Percentiles rank a stretch among this genome's conserved stretches.
phyloP scores from a whole-genome alignment of 2,888 invertebrate species.

The Chrysolina americana region DNA sequence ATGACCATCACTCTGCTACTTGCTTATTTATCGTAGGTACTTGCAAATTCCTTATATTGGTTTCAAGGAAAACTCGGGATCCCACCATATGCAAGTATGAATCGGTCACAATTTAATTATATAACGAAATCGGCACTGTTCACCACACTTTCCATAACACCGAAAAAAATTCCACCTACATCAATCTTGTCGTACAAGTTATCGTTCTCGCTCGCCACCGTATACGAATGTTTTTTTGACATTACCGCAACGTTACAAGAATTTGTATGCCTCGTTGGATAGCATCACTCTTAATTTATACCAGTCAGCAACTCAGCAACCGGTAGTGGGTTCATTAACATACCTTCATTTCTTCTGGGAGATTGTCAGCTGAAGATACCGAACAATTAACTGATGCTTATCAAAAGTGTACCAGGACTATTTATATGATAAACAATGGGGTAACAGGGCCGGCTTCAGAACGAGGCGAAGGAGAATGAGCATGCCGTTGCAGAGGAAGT shows the following conservation, averaged over 20 bases:
- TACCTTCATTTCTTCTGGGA: constrained; percentile 42
- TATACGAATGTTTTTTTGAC: constrained; percentile 25
- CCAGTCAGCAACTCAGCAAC: constrained; percentile 15
- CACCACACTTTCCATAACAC: neutral
- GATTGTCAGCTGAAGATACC: constrained; percentile 31
- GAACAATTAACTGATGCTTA: constrained; percentile 42
- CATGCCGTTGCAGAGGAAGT: neutral
- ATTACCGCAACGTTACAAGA: constrained; percentile 44
- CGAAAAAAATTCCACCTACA: constrained; percentile 55
- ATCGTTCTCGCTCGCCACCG: constrained; percentile 46
- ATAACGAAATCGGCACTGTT: neutral
- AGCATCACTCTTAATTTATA: constrained; percentile 48
- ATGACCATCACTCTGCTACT: no score
- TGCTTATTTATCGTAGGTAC: no score
- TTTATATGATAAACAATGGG: constrained; percentile 36
- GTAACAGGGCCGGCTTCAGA: constrained; percentile 16
- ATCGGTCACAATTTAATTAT: neutral
- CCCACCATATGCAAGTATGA: no score
- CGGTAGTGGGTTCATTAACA: constrained; percentile 39
- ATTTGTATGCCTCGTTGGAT: constrained; percentile 45
- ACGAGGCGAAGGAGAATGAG: neutral
- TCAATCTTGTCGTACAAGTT: constrained; percentile 60
- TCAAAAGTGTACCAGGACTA: constrained; percentile 36
- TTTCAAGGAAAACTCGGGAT: no score
- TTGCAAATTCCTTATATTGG: no score